Evolutionary conservation across 2,113 vertebrate species (phyloP).

Genomic region (Hylia prasina): DNA sequence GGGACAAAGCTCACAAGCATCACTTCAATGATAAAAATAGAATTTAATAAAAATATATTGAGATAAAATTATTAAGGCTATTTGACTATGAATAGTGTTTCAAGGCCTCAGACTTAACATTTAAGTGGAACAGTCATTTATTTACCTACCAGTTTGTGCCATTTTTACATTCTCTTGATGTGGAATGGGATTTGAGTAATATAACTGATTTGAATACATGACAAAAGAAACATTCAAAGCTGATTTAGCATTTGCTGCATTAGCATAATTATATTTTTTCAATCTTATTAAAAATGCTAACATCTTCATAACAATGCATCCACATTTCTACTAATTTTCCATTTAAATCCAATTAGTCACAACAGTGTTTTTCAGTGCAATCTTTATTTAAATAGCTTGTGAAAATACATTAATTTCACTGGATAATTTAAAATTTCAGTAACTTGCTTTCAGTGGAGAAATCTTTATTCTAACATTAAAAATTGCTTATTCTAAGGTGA

Average conservation of each 20-base stretch:
- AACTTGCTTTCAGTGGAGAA: neutral
- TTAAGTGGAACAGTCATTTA: neutral
- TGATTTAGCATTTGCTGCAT: neutral
- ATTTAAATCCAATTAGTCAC: neutral
- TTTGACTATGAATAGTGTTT: neutral
- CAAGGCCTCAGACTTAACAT: neutral
- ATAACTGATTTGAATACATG: neutral
- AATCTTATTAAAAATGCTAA: conserved; percentile 17
- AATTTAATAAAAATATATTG: neutral
- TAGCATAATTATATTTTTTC: conserved; percentile 23
- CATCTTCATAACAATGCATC: conserved; percentile 15
- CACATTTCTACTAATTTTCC: neutral
- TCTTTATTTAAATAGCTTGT: neutral
- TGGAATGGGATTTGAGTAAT: neutral
- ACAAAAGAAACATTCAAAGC: conserved; percentile 11
- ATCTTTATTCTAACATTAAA: neutral
- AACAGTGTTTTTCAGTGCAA: neutral
- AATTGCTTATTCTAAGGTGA: neutral
- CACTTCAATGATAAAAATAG: neutral
- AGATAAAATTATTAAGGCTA: neutral
- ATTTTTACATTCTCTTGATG: neutral
- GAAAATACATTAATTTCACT: neutral
- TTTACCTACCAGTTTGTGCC: neutral
- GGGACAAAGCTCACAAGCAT: neutral
- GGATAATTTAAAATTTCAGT: neutral